Evolutionary conservation across 2,797 vertebrate genomes (phyloP), one percentile per base, ranked within the genome.

Genomic region (Rachycentron canadum): DNA sequence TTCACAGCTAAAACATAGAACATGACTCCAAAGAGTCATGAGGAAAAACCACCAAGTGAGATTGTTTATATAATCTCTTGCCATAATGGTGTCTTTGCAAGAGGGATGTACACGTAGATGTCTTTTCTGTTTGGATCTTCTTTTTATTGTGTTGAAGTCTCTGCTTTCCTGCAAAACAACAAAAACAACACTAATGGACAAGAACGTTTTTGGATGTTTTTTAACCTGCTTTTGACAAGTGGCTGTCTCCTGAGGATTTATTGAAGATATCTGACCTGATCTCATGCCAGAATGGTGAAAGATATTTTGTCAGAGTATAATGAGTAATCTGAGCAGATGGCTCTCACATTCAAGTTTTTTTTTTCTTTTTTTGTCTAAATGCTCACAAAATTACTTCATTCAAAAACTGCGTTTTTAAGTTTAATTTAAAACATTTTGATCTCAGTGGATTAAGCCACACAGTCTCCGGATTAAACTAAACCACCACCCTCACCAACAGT

Each of bases 1-100:
- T 84, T 83, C n/a, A 84, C 8, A 19, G n/a, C 21, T 41, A 32
- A 57, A 75, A 58, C 5, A 0, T 32, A 21, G 30, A 69, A 14
- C 19, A 69, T 69, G 62, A 82, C 56, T 76, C 53, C 8, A 55
- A n/a, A 63, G 11, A 58, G 52, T n/a, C n/a, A n/a, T n/a, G n/a
- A n/a, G n/a, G n/a, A n/a, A n/a, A n/a, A n/a, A n/a, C n/a, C n/a
- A n/a, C n/a, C n/a, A 45, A 25, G 2, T 25, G 16, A 36, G 6
- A 32, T 9, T 13, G 1, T 26, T 16, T 63, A 34, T 43, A 36
- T 53, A 0, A 1, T 36, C 28, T 43, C 40, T 16, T 41, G 16
- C 13, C 40, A 16, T 38, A 38, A 38, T n/a, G n/a, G n/a, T n/a
- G n/a, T n/a, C n/a, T 38, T 38, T 38, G 8, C 36, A 38, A 38